A percentile compares a stretch with the other conserved stretches of the same genome.
Conservation (phyloP, 2,888 invertebrate genomes). For the Tetrapedia diversipes region DNA sequence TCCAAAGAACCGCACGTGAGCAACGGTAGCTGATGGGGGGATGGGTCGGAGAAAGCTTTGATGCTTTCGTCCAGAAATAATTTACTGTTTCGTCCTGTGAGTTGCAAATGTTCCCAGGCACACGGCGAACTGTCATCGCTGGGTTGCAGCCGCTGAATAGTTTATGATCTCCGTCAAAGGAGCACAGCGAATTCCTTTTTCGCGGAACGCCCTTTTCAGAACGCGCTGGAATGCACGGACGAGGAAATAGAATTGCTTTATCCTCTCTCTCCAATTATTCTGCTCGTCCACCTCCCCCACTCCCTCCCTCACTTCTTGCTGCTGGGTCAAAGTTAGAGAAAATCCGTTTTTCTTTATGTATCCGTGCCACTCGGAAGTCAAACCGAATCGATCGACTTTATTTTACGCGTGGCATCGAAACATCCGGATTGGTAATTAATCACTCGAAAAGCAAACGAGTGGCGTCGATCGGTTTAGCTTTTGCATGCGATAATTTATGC, state of each 20-base stretch:
- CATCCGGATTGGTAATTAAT: too few species aligned
- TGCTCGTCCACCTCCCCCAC: background rate
- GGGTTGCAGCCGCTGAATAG: conserved; percentile 40
- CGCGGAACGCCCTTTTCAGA: conserved; percentile 23
- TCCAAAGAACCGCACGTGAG: conserved; percentile 28
- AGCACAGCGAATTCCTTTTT: conserved; percentile 24
- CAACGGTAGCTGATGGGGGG: conserved; percentile 32
- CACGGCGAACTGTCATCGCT: conserved; percentile 39
- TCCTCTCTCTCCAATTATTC: conserved; percentile 4
- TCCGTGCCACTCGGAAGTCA: too few species aligned
- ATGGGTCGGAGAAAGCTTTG: conserved; percentile 52
- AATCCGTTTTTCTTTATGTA: background rate
- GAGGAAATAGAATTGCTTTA: conserved; percentile 23
- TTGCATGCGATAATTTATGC: background rate
- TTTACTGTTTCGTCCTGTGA: conserved; percentile 64
- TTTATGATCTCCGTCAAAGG: conserved; percentile 54
- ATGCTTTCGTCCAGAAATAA: conserved; percentile 60
- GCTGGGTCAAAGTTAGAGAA: too few species aligned
- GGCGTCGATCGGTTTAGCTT: background rate
- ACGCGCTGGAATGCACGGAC: background rate
- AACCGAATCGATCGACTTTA: too few species aligned
- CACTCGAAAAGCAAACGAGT: too few species aligned
- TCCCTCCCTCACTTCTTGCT: background rate
- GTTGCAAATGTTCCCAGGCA: conserved; percentile 57
- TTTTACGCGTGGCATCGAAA: too few species aligned